Evolutionary conservation across 2,888 invertebrate genomes (phyloP).

Genomic region (Cerastoderma edule): DNA sequence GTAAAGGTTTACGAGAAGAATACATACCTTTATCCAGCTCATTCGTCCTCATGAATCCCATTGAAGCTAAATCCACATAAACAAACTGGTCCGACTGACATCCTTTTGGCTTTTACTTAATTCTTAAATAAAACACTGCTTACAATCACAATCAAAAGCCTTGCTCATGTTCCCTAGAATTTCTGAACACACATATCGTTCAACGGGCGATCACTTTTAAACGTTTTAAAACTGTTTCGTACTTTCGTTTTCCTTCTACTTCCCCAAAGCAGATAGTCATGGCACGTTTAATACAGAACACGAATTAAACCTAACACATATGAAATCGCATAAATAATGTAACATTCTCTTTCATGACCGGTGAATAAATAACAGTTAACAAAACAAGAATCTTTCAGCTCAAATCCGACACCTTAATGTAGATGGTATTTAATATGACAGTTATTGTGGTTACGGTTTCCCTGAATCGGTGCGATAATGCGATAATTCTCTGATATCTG

Average conservation of each 20-base stretch:
- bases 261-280: too few species aligned
- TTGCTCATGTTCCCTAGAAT: neutral
- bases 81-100: neutral
- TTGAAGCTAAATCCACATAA: constrained; percentile 17
- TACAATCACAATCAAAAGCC: neutral
- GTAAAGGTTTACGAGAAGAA: too few species aligned
- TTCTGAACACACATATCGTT: constrained; percentile 16
- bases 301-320: too few species aligned
- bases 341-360: too few species aligned
- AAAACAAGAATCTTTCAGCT: too few species aligned
- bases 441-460: neutral
- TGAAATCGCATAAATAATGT: too few species aligned
- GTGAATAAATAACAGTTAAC: too few species aligned
- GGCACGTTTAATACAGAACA: too few species aligned
- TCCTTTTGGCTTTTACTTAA: constrained; percentile 3
- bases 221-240: too few species aligned
- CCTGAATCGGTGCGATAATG: constrained; percentile 5
- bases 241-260: too few species aligned
- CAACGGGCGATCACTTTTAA: too few species aligned
- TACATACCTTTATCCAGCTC: constrained; percentile 61
- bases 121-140: constrained; percentile 1
- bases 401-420: neutral
- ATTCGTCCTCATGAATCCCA: constrained; percentile 55
- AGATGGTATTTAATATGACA: constrained; percentile 18
- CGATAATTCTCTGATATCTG: constrained; percentile 12